Evolutionary conservation across 2,888 invertebrate genomes (phyloP), one percentile per base, ranked within the genome.

Genomic region (Liopterus haemorrhoidalis): DNA sequence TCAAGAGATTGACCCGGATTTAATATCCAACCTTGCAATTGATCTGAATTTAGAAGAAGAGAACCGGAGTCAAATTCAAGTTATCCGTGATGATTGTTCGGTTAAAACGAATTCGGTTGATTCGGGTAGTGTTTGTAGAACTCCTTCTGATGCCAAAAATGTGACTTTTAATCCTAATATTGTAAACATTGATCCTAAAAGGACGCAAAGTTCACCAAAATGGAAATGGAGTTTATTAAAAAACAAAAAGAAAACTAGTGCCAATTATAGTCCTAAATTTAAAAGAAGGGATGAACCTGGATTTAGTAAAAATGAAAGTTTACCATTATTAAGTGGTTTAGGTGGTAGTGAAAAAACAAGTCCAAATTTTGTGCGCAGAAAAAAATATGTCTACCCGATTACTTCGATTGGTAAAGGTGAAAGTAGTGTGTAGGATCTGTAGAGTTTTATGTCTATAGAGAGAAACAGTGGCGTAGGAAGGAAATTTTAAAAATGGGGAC

Each of bases 351-450:
- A 66, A 36, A 56, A 62, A 50, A 63, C 61, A 41, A 67, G 76
- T 28, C 76, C 78, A 31, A 73, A 73, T 59, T 75, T 72, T 57
- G 75, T 78, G 2, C 72, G 76, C 50, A 69, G 79, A 50, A 78
- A 79, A 59, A 78, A 78, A 57, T 75, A 75, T 58, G 74, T 80
- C 32, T 80, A 79, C 65, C 79, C 79, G 41, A 70, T 74, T 45
- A 70, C 70, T 45, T 54, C 63, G 47, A 67, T 73, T 48, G 68
- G 67, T 32, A 70, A 70, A 40, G 71, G 71, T 20, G 76, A 76
- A 57, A 76, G 75, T 61, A 73, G 73, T 60, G 74, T 75, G 48
- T 75, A 67, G 53, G 16, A 20, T n/a, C n/a, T n/a, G n/a, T n/a
- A n/a, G n/a, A n/a, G n/a, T n/a, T n/a, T n/a, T n/a, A n/a, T n/a